Evolutionary conservation across 2,113 vertebrate genomes (phyloP).

Genomic region (Aramus guarauna): DNA sequence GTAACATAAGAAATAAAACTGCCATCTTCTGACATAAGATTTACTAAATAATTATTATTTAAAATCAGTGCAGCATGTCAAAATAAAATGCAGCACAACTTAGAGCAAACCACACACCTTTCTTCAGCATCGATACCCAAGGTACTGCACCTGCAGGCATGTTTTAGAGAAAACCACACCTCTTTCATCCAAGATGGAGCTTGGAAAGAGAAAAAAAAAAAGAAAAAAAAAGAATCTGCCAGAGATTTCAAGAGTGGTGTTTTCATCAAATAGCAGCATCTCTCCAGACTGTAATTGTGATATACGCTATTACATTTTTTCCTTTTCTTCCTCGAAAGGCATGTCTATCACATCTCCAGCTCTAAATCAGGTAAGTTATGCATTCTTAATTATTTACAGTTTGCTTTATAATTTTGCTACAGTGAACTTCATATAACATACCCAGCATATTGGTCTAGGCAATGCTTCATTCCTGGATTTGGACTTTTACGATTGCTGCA

Average conservation of each 20-base stretch:
- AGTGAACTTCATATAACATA: neutral
- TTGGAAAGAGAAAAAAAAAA: neutral
- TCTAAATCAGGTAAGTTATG: neutral
- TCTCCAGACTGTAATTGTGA: neutral
- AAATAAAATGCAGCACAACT: neutral
- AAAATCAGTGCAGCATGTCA: neutral
- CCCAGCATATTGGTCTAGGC: neutral
- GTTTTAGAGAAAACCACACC: neutral
- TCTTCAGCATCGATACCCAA: neutral
- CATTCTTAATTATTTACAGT: neutral
- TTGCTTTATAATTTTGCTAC: neutral
- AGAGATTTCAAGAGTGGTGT: neutral
- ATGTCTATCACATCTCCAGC: neutral
- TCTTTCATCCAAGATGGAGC: neutral
- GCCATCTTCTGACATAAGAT: neutral
- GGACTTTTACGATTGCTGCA: neutral
- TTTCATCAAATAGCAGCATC: neutral
- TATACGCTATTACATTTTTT: neutral
- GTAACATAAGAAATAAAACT: neutral
- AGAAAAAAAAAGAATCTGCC: neutral
- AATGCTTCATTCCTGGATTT: neutral
- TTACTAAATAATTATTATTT: neutral
- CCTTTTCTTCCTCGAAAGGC: neutral
- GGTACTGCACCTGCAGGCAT: neutral
- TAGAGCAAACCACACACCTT: neutral